phyloP scores from a whole-genome alignment of 2,797 vertebrate genomes.

The Erethizon dorsatum region DNA sequence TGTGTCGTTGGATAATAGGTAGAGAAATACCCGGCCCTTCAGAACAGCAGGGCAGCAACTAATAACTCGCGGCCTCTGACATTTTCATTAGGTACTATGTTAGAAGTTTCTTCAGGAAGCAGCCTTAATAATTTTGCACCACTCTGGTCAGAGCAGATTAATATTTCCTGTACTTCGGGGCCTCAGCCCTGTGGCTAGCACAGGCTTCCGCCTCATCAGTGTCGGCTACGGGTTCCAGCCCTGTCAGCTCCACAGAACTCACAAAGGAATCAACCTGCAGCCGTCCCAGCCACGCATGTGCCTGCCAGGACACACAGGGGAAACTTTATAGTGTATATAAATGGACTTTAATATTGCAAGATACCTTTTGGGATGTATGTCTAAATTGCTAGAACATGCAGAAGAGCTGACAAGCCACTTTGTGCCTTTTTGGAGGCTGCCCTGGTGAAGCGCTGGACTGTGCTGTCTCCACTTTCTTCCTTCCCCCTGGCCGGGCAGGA shows the following conservation, averaged over 20 bases:
- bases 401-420: slow-evolving; percentile 83
- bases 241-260: slow-evolving; percentile 83
- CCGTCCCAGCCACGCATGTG: slow-evolving; percentile 72
- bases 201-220: slow-evolving; percentile 79
- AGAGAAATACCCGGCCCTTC: slow-evolving; percentile 84
- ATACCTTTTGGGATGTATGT: slow-evolving; percentile 83
- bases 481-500: neutral
- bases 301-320: slow-evolving; percentile 80
- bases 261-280: slow-evolving; percentile 80
- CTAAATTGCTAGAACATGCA: slow-evolving; percentile 83
- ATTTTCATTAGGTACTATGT: slow-evolving; percentile 86
- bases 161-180: slow-evolving; percentile 84
- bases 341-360: slow-evolving; percentile 87
- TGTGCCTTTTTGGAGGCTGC: slow-evolving; percentile 70
- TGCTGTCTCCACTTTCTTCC: neutral
- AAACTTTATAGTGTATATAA: slow-evolving; percentile 81
- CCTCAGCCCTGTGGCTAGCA: slow-evolving; percentile 74
- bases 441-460: slow-evolving; percentile 14
- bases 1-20: slow-evolving; percentile 65
- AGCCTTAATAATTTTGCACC: slow-evolving; percentile 84
- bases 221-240: slow-evolving; percentile 73
- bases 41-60: slow-evolving; percentile 72
- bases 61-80: slow-evolving; percentile 85
- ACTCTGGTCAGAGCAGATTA: slow-evolving; percentile 86
- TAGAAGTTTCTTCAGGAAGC: slow-evolving; percentile 84